These are phyloP conservation scores for Epinephelus moara DNA, from an alignment of 2,113 vertebrate species.

Conservation along the genomic window DNA sequence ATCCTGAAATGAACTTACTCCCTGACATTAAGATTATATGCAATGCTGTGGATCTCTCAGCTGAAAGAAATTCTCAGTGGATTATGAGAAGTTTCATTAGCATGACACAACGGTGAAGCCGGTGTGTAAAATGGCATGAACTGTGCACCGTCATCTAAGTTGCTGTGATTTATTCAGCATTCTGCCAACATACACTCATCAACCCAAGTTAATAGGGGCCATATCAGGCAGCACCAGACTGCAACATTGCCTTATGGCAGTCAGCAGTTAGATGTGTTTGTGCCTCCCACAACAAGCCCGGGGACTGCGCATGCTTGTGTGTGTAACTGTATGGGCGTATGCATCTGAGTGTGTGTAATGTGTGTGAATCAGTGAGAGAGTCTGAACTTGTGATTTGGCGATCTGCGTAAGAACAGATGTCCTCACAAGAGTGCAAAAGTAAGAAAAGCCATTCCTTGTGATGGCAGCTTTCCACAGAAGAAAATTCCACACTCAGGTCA, in stretches of 20 bases:
- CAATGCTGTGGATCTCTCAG: not conserved
- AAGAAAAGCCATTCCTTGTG: slow-evolving; percentile 21
- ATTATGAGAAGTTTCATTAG: slow-evolving; percentile 30
- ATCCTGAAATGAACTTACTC: not conserved
- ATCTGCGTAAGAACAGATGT: slow-evolving; percentile 25
- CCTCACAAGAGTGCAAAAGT: slow-evolving; percentile 25
- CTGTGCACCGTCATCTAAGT: slow-evolving; percentile 21
- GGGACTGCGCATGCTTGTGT: slow-evolving; percentile 23
- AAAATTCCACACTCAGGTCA: slow-evolving; percentile 20
- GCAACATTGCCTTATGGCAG: slow-evolving; percentile 58
- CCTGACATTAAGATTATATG: slow-evolving; percentile 12
- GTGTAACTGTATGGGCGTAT: slow-evolving; percentile 7
- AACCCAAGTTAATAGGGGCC: slow-evolving; percentile 73
- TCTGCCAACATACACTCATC: slow-evolving; percentile 65
- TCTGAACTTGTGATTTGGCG: slow-evolving; percentile 23
- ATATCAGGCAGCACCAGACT: slow-evolving; percentile 55
- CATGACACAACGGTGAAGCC: slow-evolving; percentile 20
- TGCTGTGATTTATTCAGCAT: slow-evolving; percentile 61
- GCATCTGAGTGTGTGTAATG: slow-evolving; percentile 19
- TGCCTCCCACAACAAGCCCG: slow-evolving; percentile 40
- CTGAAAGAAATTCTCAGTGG: slow-evolving; percentile 28
- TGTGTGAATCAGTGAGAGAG: slow-evolving; percentile 34
- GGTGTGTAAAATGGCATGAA: slow-evolving; percentile 6
- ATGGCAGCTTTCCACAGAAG: slow-evolving; percentile 14
- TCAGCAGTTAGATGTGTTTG: slow-evolving; percentile 45